Evolutionary conservation across 2,888 invertebrate species (phyloP).

Genomic region (Gisinianus flammeolus): DNA sequence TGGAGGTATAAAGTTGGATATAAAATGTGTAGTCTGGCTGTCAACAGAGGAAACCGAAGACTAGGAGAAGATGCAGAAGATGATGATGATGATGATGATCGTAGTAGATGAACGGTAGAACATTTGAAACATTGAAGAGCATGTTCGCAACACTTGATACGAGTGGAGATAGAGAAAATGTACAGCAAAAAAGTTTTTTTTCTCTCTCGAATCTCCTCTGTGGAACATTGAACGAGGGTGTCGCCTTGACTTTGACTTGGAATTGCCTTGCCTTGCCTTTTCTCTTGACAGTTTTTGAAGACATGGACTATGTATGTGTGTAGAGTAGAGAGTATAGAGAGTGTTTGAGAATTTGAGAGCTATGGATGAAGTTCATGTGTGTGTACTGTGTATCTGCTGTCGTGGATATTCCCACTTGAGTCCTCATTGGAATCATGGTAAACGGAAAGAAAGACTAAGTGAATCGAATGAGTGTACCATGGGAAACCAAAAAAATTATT

Average conservation of each 20-base stretch:
- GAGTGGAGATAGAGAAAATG: background rate
- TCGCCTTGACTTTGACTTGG: constrained; percentile 34
- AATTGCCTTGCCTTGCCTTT: constrained; percentile 16
- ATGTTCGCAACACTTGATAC: background rate
- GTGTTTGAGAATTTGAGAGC: background rate
- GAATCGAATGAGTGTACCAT: constrained; percentile 22
- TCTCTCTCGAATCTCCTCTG: constrained; percentile 15
- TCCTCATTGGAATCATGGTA: background rate
- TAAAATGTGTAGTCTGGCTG: background rate
- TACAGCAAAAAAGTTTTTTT: constrained; percentile 13
- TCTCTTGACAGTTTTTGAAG: background rate
- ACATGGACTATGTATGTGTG: background rate
- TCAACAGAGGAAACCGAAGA: too few species aligned
- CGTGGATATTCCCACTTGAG: background rate
- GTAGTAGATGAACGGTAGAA: too few species aligned
- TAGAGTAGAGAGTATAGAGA: background rate
- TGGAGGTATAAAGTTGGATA: background rate
- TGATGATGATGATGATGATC: too few species aligned
- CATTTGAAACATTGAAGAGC: background rate
- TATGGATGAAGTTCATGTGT: background rate
- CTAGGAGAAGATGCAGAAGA: too few species aligned
- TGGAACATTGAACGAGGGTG: constrained; percentile 34
- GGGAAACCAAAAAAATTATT: constrained; percentile 7
- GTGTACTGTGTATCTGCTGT: background rate
- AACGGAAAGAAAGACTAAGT: constrained; percentile 14